phyloP scores from a whole-genome alignment of 2,888 invertebrate genomes.

The Nebria salina region DNA sequence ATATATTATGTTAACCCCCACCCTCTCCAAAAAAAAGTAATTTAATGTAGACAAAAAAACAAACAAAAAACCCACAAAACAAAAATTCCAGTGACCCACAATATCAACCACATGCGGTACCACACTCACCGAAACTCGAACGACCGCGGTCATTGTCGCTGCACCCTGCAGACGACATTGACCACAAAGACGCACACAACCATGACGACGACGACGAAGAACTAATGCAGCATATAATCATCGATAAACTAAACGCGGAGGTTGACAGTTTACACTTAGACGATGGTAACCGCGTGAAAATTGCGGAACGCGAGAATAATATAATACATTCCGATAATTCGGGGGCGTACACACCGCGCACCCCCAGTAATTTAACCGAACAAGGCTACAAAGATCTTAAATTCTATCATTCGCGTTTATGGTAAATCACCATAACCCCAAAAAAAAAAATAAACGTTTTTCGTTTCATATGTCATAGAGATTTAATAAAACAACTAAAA shows the following conservation, averaged over 20 bases:
- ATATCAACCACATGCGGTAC: not conserved
- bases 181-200: slow-evolving; percentile 43
- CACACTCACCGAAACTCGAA: slow-evolving; percentile 57
- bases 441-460: not conserved
- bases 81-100: slow-evolving; percentile 47
- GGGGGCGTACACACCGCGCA: slow-evolving; percentile 56
- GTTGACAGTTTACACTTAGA: slow-evolving; percentile 5
- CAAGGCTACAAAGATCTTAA: slow-evolving; percentile 79
- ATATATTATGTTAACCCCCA: not conserved
- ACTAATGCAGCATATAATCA: slow-evolving; percentile 48
- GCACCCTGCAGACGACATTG: slow-evolving; percentile 62
- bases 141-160: slow-evolving; percentile 66
- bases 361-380: slow-evolving; percentile 65
- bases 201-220: slow-evolving; percentile 47
- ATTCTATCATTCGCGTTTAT: slow-evolving; percentile 80
- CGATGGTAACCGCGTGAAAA: slow-evolving; percentile 4
- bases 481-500: too few species aligned
- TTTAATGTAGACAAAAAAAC: slow-evolving; percentile 14
- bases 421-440: slow-evolving; percentile 64
- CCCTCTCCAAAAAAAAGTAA: not conserved
- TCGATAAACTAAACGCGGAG: slow-evolving; percentile 44
- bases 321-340: slow-evolving; percentile 54
- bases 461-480: too few species aligned
- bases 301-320: slow-evolving; percentile 43
- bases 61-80: slow-evolving; percentile 7